Evolutionary conservation across 2,888 invertebrate genomes (phyloP).

Genomic region (Axea sp.): DNA sequence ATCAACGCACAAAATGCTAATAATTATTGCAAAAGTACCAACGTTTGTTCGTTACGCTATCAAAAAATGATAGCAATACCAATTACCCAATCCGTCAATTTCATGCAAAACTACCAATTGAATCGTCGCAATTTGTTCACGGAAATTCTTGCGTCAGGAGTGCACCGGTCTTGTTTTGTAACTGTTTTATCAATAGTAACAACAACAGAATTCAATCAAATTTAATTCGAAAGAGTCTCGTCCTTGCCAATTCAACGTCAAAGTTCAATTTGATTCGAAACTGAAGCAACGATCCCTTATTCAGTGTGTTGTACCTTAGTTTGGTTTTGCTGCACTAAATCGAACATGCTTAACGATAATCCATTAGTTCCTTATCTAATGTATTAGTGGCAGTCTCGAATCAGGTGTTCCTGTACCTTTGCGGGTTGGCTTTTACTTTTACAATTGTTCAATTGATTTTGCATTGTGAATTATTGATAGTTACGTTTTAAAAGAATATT

Average conservation of each 20-base stretch:
- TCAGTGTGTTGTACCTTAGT: constrained; percentile 5
- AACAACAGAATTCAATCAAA: not conserved
- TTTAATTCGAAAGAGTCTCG: not conserved
- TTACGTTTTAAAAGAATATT: too few relatives aligned
- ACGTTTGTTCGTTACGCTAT: too few relatives aligned
- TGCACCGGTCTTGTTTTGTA: not conserved
- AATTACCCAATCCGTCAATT: too few relatives aligned
- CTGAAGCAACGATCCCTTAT: constrained; percentile 9
- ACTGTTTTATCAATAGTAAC: not conserved
- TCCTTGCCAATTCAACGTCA: not conserved
- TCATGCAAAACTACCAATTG: constrained; percentile 3
- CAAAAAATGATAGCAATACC: too few relatives aligned
- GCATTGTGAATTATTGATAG: too few relatives aligned
- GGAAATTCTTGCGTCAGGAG: not conserved
- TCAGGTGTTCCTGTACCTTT: constrained; percentile 20
- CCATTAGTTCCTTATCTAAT: constrained; percentile 27
- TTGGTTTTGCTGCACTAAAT: constrained; percentile 27
- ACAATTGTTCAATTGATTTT: too few relatives aligned
- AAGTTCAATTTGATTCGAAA: constrained; percentile 12
- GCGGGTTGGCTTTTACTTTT: constrained; percentile 3
- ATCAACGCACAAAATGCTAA: constrained; percentile 20
- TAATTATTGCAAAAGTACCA: not conserved
- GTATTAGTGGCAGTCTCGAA: constrained; percentile 26
- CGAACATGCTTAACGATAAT: constrained; percentile 41
- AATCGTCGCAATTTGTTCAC: constrained; percentile 1